These are phyloP conservation scores for Eclectus roratus DNA, from an alignment of 2,113 vertebrate species.

Conservation along the genomic window DNA sequence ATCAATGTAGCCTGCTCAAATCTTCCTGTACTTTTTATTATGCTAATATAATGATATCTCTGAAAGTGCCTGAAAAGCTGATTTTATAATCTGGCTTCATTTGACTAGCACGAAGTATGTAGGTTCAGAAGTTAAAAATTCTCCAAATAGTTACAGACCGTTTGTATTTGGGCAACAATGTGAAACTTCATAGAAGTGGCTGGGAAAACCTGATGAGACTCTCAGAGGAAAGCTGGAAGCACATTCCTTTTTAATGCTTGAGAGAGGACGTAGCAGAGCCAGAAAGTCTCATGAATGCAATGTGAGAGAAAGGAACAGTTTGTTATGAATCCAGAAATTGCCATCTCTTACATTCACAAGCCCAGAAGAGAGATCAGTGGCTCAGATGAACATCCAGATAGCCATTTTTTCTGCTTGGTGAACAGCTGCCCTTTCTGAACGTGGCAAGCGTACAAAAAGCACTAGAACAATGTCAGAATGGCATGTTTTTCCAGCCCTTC, in stretches of 20 bases:
- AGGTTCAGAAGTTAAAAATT: constrained; percentile 1
- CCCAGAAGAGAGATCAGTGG: background rate
- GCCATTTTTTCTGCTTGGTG: background rate
- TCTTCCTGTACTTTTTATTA: background rate
- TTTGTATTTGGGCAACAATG: background rate
- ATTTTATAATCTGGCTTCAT: constrained; percentile 33
- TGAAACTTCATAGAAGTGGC: background rate
- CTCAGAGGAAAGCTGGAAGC: background rate
- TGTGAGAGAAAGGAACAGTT: background rate
- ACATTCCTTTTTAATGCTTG: background rate
- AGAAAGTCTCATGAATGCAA: background rate
- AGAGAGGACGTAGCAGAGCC: background rate
- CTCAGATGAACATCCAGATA: background rate
- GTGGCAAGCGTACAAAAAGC: background rate
- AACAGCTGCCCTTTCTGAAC: constrained; percentile 8
- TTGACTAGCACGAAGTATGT: background rate
- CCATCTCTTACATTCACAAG: background rate
- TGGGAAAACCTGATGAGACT: background rate
- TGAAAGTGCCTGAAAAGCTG: background rate
- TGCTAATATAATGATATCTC: background rate
- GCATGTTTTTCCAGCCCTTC: background rate
- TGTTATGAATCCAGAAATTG: background rate
- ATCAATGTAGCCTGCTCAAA: background rate
- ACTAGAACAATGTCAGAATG: background rate
- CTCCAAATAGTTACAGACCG: background rate